Base-by-base conservation (phyloP, 2,113 vertebrate species). In the Pyrgilauda ruficollis region DNA sequence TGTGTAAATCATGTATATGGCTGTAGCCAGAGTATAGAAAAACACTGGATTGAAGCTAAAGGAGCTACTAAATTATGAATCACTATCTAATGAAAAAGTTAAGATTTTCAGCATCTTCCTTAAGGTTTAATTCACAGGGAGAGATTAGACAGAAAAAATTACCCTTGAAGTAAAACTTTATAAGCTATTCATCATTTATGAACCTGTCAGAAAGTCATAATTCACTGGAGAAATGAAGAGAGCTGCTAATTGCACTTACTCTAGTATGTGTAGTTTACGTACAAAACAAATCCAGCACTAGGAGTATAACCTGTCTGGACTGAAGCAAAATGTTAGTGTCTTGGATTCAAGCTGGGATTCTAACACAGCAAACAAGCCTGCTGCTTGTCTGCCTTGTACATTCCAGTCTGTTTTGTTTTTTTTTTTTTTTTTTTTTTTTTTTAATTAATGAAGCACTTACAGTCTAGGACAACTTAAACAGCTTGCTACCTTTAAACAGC, bases 141-240 rank as follows among this genome's bases (percentile, higher is more conserved):
- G 39, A 84, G 30, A 78, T 90, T 90, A 92, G 76, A 67, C 33
- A 78, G 75, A 80, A 93, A 93, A 43, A 89, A 89, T 77, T 67
- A 67, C 12, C 39, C 39, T 37, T 55, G 28, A 53, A 90, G 68
- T 67, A 31, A 77, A 94, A 86, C 61, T 92, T 94, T 7, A 23
- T 24, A 72, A 35, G n/a, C 22, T 52, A 44, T 69, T 90, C 8
- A 72, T 93, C 31, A 58, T 69, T 70, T 86, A 86, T 61, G 55
- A 92, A 66, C 28, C 68, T 87, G 46, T 84, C 79, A 89, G 59
- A 91, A 92, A 81, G 78, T 67, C 56, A 49, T 50, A 76, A 41
- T 84, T 93, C 31, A 64, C 26, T 73, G 84, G 28, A 76, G 49
- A 66, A 82, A 28, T 73, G 49, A 84, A 68, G 67, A 77, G 19